phyloP scores from a whole-genome alignment of 1,140 invertebrate species.

The Maconellicoccus hirsutus region DNA sequence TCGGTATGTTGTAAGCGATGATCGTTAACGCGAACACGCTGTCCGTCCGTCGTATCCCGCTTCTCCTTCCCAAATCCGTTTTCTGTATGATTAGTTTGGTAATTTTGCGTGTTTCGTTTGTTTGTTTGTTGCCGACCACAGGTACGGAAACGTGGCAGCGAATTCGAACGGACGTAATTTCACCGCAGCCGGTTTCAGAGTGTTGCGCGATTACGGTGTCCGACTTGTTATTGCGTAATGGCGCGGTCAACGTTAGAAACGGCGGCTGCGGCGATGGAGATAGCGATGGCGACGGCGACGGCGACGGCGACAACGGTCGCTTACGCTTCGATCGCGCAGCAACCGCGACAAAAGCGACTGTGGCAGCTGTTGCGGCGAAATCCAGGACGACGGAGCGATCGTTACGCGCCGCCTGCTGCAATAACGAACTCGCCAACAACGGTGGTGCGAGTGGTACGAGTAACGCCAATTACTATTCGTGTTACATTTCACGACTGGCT shows the following conservation, averaged over 20 bases:
- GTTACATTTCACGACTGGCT: slow-evolving; percentile 25
- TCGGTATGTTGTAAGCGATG: too few relatives aligned
- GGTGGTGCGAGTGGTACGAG: too few relatives aligned
- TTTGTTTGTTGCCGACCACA: slow-evolving; percentile 36
- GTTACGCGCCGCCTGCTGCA: too few relatives aligned
- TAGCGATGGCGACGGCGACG: neutral
- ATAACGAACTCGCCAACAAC: neutral
- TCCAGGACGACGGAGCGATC: neutral
- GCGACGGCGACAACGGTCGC: neutral
- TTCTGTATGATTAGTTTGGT: too few relatives aligned
- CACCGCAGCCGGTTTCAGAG: slow-evolving; percentile 58
- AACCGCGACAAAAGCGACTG: slow-evolving; percentile 4
- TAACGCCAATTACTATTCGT: too few relatives aligned
- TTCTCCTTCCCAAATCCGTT: too few relatives aligned
- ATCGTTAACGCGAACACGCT: too few relatives aligned
- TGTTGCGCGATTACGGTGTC: slow-evolving; percentile 46
- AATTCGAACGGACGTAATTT: slow-evolving; percentile 49
- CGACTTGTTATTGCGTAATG: slow-evolving; percentile 39
- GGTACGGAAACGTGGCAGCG: slow-evolving; percentile 66
- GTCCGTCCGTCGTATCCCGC: too few relatives aligned
- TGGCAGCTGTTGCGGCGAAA: neutral
- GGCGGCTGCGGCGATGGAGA: neutral
- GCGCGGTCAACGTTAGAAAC: neutral
- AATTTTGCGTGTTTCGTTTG: too few relatives aligned
- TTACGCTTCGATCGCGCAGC: neutral